Base-by-base conservation (phyloP, 2,113 vertebrate species). In the Eptatretus burgeri region DNA sequence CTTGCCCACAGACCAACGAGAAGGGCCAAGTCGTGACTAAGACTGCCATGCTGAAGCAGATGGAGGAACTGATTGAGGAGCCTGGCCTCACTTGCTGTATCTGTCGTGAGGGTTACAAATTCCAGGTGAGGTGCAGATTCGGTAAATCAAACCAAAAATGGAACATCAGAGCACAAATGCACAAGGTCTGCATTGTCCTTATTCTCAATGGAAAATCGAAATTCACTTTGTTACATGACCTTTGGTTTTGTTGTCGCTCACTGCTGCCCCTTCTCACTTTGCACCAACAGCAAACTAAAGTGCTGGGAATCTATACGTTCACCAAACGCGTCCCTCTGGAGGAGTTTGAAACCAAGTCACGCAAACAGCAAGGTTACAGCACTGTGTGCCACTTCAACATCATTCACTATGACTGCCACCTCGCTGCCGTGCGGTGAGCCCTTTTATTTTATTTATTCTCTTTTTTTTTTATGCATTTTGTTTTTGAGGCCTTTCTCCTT, bases 321-420 rank as follows among this genome's bases (percentile, higher is more conserved):
- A 95, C 91, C 11, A 98, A 98, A 73, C 81, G 91, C 0, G 80
- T 98, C n/a, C 74, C 81, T 50, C 75, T 95, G 67, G 91, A 98
- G 68, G 89, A 98, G 70, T 80, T 84, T 64, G 91, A 94, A 75
- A 95, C 81, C 74, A 98, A 98, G 68, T 82, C 89, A 17, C 83
- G 89, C 66, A 98, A 98, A 51, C 91, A 95, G 65, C 86, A 94
- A 69, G 91, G 87, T 52, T 98, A 95, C 76, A 98, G 91, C 78
- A 98, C 89, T 1, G 91, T 98, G 67, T 98, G 88, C 12, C 91
- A 98, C 77, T 98, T 98, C 79, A 98, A 98, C 78, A 95, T 98
- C n/a, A 88, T 98, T 72, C 91, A 98, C 74, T 98, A 95, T 0
- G 87, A 98, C 68, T 95, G 91, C 67, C 91, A 98, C 71, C 76